Percentiles rank a stretch among this genome's conserved stretches.
These are phyloP conservation scores for Callopanchax toddi DNA, from an alignment of 2,113 vertebrate genomes.

Conservation along the genomic window DNA sequence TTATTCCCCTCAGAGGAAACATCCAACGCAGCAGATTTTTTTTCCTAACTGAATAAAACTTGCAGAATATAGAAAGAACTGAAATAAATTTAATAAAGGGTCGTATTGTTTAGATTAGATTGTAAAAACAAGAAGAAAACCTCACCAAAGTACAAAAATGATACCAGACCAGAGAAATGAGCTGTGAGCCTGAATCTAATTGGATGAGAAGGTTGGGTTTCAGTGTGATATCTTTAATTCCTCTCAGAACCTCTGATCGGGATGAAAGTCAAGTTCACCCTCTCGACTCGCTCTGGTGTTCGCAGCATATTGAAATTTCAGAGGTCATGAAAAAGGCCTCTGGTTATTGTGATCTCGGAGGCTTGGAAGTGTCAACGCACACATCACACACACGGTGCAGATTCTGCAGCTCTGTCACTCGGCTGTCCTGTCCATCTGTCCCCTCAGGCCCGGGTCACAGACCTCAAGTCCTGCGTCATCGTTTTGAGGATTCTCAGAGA, in stretches of 20 bases:
- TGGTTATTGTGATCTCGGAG: no score
- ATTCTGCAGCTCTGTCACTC: background rate
- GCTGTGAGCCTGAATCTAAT: background rate
- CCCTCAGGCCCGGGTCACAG: conserved; percentile 91
- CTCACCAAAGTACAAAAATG: background rate
- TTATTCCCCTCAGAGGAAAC: background rate
- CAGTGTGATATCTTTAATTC: background rate
- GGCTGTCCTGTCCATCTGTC: conserved; percentile 4
- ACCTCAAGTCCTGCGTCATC: conserved; percentile 93
- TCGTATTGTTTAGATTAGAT: background rate
- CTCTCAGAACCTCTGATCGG: background rate
- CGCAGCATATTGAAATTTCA: background rate
- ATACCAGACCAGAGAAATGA: background rate
- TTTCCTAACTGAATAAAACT: background rate
- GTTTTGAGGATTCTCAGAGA: conserved; percentile 92
- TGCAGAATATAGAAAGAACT: background rate
- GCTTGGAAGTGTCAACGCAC: no score
- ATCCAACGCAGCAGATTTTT: background rate
- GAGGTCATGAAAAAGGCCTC: conserved; percentile 1
- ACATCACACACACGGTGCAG: no score
- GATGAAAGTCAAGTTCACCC: background rate
- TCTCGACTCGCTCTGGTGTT: background rate
- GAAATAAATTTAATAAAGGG: background rate
- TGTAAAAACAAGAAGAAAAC: background rate
- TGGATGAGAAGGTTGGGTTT: background rate